These are phyloP conservation scores for Marcusenius ussheri DNA, from an alignment of 2,113 vertebrate genomes.

Conservation along the genomic window DNA sequence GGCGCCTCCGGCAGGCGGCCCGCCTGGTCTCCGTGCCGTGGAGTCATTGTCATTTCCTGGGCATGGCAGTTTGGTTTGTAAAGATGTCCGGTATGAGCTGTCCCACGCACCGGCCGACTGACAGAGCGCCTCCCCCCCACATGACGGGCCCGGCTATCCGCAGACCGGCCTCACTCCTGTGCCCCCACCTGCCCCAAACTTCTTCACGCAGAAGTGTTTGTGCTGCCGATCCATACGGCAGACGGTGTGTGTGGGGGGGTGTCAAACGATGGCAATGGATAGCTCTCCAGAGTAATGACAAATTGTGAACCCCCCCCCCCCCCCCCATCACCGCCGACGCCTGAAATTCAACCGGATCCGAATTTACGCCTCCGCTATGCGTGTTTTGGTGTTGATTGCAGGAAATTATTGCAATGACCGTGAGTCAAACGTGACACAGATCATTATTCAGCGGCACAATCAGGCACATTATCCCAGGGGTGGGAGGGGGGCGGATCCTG, in stretches of 20 bases:
- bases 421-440: neutral
- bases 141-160: neutral
- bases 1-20: too few species aligned
- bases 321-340: neutral
- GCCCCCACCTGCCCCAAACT: neutral
- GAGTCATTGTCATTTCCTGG: neutral
- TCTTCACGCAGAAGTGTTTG: neutral
- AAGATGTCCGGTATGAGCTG: neutral
- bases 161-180: neutral
- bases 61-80: neutral
- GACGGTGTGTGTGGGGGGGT: neutral
- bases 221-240: neutral
- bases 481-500: neutral
- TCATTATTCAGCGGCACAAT: neutral
- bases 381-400: neutral
- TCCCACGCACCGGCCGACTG: neutral
- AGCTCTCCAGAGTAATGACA: neutral
- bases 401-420: neutral
- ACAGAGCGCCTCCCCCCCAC: neutral
- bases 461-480: neutral
- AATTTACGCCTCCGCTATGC: neutral
- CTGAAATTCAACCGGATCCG: neutral
- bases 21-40: neutral
- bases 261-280: conserved; percentile 2
- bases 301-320: neutral